Evolutionary conservation across 2,888 invertebrate species (phyloP).

Genomic region (Tinea pellionella): DNA sequence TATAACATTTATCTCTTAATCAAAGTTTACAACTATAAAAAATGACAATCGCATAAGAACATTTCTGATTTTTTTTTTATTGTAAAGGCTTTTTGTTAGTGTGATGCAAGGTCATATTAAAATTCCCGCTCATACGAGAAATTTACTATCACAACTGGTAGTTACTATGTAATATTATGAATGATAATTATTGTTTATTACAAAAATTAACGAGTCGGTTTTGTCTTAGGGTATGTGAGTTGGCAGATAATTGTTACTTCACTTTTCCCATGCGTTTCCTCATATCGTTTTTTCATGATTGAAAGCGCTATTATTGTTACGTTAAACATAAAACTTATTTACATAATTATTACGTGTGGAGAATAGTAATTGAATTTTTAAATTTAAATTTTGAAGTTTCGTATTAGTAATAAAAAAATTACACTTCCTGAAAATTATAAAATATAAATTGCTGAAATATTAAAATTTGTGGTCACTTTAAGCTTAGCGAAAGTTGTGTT

Average conservation of each 20-base stretch:
- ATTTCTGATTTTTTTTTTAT: not conserved
- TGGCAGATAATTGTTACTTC: conserved; percentile 2
- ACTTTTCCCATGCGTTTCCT: conserved; percentile 7
- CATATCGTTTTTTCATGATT: not conserved
- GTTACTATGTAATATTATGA: not conserved
- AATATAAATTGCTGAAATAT: too few relatives aligned
- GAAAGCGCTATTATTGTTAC: not conserved
- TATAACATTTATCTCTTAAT: conserved; percentile 1
- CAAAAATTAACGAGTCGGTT: conserved; percentile 11
- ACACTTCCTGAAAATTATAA: too few relatives aligned
- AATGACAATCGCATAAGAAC: not conserved
- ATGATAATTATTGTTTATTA: conserved; percentile 8
- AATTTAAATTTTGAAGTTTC: not conserved
- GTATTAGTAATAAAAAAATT: not conserved
- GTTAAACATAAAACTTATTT: not conserved
- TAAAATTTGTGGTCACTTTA: too few relatives aligned
- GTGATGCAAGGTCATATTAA: not conserved
- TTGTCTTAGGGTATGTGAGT: not conserved
- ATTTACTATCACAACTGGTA: not conserved
- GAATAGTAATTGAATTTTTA: not conserved
- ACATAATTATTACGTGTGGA: not conserved
- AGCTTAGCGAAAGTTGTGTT: not conserved
- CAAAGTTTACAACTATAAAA: not conserved
- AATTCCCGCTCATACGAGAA: not conserved
- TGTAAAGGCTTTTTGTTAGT: not conserved